phyloP scores from a whole-genome alignment of 2,113 vertebrate species.

The Catharus fuscescens region DNA sequence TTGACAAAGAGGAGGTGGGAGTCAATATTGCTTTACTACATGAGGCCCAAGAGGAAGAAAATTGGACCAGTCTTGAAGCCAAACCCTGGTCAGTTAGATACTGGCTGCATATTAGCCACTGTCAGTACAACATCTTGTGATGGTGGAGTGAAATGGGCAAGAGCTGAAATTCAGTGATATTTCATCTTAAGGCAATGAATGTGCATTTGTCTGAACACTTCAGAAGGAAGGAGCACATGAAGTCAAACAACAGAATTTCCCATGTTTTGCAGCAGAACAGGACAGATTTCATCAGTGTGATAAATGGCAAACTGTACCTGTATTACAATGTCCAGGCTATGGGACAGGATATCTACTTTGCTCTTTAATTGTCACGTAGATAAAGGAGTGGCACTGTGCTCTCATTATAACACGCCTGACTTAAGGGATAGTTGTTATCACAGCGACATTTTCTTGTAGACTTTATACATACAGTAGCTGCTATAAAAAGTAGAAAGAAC shows the following conservation, averaged over 20 bases:
- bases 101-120: not conserved
- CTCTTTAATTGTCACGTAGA: not conserved
- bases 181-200: not conserved
- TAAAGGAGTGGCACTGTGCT: not conserved
- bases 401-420: not conserved
- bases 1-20: not conserved
- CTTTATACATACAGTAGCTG: not conserved
- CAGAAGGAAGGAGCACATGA: not conserved
- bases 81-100: not conserved
- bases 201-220: not conserved
- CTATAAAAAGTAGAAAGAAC: constrained; percentile 12
- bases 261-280: not conserved
- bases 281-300: not conserved
- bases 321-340: not conserved
- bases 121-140: not conserved
- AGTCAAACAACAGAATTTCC: not conserved
- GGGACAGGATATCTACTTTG: not conserved
- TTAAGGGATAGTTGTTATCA: not conserved
- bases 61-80: not conserved
- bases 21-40: not conserved
- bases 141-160: not conserved
- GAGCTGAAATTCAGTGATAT: not conserved
- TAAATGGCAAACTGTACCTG: not conserved
- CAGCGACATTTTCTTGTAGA: constrained; percentile 1
- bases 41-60: not conserved